These are phyloP conservation scores for Norana najaformis DNA, from an alignment of 2,888 invertebrate species.

Conservation along the genomic window DNA sequence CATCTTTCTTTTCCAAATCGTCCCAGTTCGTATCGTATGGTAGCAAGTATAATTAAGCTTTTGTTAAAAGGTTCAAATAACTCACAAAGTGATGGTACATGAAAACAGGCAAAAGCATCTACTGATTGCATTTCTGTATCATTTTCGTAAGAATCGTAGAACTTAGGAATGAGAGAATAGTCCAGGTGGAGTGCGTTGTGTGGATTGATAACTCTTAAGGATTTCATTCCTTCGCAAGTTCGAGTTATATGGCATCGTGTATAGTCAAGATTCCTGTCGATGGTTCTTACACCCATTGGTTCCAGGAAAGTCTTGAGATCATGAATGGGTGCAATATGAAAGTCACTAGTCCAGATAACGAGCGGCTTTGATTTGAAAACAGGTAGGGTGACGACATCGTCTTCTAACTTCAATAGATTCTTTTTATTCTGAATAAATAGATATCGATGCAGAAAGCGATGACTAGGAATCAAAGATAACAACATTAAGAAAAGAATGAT, in stretches of 20 bases:
- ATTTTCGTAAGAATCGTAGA: slow-evolving; percentile 32
- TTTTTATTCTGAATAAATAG: no score
- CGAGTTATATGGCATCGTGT: not conserved
- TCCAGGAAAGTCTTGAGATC: slow-evolving; percentile 31
- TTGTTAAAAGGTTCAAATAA: slow-evolving; percentile 38
- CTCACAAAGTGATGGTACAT: slow-evolving; percentile 37
- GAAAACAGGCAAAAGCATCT: slow-evolving; percentile 37
- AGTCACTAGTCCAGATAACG: slow-evolving; percentile 35
- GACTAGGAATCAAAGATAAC: no score
- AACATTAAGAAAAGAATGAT: no score
- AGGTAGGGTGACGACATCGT: not conserved
- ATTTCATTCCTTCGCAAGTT: slow-evolving; percentile 23
- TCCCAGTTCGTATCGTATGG: slow-evolving; percentile 34
- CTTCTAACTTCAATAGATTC: no score
- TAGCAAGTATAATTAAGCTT: slow-evolving; percentile 34
- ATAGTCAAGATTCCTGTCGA: slow-evolving; percentile 31
- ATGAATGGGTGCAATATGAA: slow-evolving; percentile 27
- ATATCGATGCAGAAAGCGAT: no score
- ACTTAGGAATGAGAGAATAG: not conserved
- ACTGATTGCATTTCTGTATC: slow-evolving; percentile 34
- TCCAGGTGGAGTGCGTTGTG: slow-evolving; percentile 26
- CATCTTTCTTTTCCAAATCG: slow-evolving; percentile 35
- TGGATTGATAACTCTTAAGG: slow-evolving; percentile 27
- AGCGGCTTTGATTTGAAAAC: slow-evolving; percentile 24
- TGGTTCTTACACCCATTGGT: slow-evolving; percentile 31